Conservation (phyloP, 2,888 invertebrate genomes). For the Girardia tigrina region DNA sequence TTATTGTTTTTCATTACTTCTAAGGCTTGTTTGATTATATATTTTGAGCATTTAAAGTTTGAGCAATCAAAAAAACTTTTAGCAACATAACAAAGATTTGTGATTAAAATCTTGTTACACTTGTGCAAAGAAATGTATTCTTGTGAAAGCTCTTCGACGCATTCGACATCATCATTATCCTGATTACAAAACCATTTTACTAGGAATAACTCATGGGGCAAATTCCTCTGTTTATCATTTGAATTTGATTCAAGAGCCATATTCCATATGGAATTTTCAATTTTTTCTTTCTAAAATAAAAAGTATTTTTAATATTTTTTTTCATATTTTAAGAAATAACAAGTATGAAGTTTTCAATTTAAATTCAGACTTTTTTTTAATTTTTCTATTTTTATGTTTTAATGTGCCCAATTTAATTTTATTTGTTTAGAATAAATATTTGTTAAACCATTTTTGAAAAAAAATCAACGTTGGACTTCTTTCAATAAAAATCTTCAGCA, state of each 20-base stretch:
- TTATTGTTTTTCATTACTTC: background rate
- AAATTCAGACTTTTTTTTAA: too few relatives aligned
- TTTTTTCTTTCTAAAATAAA: background rate
- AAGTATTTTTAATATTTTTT: too few relatives aligned
- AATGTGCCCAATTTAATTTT: too few relatives aligned
- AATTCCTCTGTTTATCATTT: background rate
- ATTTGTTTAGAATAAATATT: too few relatives aligned
- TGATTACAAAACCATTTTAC: conserved; percentile 12
- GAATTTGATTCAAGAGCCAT: background rate
- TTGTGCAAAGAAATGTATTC: background rate
- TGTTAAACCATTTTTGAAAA: too few relatives aligned
- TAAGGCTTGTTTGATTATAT: background rate
- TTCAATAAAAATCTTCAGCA: too few relatives aligned
- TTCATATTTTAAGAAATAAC: too few relatives aligned
- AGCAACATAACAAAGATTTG: background rate
- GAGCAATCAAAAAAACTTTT: conserved; percentile 2
- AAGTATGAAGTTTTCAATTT: too few relatives aligned
- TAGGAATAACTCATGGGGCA: background rate
- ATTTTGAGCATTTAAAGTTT: background rate
- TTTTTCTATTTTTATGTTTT: too few relatives aligned
- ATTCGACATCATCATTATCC: background rate
- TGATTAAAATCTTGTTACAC: background rate
- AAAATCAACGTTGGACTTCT: too few relatives aligned
- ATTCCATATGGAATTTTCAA: background rate
- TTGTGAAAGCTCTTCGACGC: background rate